Conservation (phyloP, 53 echinoderm and acorn worm genomes). For the Holothuria scabra region DNA sequence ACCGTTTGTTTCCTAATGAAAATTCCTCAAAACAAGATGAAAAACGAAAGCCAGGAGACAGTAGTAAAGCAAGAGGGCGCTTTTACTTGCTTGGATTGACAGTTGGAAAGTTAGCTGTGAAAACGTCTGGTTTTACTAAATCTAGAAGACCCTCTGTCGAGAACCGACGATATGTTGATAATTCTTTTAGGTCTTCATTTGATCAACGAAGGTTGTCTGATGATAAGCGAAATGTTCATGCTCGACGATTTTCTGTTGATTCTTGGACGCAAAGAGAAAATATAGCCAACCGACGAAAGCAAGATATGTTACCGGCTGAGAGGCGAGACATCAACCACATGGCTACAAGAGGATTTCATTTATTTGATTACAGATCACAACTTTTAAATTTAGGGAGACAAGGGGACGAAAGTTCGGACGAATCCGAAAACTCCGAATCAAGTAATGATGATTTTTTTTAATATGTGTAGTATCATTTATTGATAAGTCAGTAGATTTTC, state of each 20-base stretch:
- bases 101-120: conserved; percentile 6
- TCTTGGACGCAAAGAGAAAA: neutral
- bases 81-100: conserved; percentile 31
- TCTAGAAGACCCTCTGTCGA: neutral
- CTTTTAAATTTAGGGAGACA: conserved; percentile 22
- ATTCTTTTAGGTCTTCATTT: neutral
- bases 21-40: neutral
- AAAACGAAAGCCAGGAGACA: neutral
- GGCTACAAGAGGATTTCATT: conserved; percentile 17
- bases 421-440: neutral
- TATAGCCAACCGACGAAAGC: neutral
- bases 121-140: neutral
- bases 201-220: neutral
- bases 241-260: conserved; percentile 20
- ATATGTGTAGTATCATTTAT: too few species aligned
- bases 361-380: conserved; percentile 32
- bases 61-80: neutral
- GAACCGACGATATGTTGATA: neutral
- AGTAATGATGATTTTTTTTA: neutral
- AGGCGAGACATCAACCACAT: conserved; percentile 15
- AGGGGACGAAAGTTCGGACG: conserved; percentile 10
- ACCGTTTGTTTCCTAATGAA: too few species aligned
- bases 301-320: neutral
- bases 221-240: neutral
- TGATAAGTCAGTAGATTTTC: too few species aligned